Base-by-base conservation (phyloP, 1,140 invertebrate species). In the Macrotrachela quadricornifera region DNA sequence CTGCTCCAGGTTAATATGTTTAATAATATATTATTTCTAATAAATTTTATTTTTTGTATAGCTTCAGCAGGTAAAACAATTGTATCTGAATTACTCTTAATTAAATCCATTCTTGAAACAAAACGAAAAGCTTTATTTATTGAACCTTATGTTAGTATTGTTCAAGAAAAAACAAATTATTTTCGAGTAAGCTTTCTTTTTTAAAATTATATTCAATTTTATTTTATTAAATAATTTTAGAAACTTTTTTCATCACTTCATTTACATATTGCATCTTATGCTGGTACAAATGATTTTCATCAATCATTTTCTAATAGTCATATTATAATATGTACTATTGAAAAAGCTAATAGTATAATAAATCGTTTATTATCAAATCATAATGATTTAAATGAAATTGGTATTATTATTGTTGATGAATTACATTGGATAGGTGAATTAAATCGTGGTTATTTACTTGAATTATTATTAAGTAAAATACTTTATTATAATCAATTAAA, bases 1-100 rank as follows among this genome's bases (percentile, higher is more conserved):
- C 56, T 1, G 51, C 50, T 6, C 46, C 45, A 18, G 21, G 21
- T 30, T 30, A n/a, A n/a, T n/a, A n/a, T 30, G 21, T 30, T 30
- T 30, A 30, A 30, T 30, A 30, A 8, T 2, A 4, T 30, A 30
- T 8, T 30, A 2, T 30, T 30, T 30, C 21, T 30, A 30, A 30
- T 8, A 30, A 4, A 30, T 4, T 2, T 30, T 30, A 2, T 30
- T 30, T 30, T 2, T 30, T 30, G 21, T 30, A 4, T 30, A 30
- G 95, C 91, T 10, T 94, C 87, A 55, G 88, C 88, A 41, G 91
- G 90, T 46, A 96, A 96, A 72, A 96, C 90, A 6, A 73, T 97
- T 41, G 85, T 97, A 9, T 83, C 90, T 47, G 92, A 97, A 73
- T 80, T 97, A 54, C 66, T 97, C 37, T 74, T 88, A 42, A 72